Evolutionary conservation across 2,797 vertebrate genomes (phyloP).

Genomic region (Arremon aurantiirostris): DNA sequence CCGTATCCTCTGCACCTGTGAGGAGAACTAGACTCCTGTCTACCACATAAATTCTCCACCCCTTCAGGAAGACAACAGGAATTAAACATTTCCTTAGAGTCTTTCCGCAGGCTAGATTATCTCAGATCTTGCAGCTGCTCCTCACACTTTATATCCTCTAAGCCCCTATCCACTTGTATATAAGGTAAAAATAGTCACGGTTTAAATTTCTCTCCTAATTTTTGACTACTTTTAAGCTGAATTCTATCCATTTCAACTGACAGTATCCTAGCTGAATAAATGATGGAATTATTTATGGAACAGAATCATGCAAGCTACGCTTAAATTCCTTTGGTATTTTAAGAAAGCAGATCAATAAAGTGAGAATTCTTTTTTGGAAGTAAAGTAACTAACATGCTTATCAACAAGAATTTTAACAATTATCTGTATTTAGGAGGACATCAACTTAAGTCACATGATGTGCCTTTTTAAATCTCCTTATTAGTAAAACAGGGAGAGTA

Average conservation of each 20-base stretch:
- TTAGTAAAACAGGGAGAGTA: slow-evolving; percentile 6
- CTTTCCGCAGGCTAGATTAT: not conserved
- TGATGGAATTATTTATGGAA: not conserved
- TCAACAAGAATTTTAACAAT: not conserved
- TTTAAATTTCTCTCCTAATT: not conserved
- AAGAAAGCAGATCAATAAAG: not conserved
- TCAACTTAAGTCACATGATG: not conserved
- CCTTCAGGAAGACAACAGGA: not conserved
- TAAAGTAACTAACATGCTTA: not conserved
- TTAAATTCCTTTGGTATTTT: not conserved
- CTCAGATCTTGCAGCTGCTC: not conserved
- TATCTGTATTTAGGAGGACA: not conserved
- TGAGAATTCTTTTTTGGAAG: not conserved
- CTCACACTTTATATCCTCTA: not conserved
- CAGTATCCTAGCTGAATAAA: not conserved
- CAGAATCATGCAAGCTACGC: not conserved
- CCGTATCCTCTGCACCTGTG: not conserved
- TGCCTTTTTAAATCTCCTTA: not conserved
- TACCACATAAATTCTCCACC: not conserved
- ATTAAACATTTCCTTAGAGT: not conserved
- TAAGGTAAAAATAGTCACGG: not conserved
- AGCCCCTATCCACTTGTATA: not conserved
- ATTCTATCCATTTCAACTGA: not conserved
- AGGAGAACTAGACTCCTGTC: not conserved
- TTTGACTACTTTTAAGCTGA: not conserved